Base-by-base conservation (phyloP, 1,140 invertebrate genomes). In the Parasteatoda tepidariorum region DNA sequence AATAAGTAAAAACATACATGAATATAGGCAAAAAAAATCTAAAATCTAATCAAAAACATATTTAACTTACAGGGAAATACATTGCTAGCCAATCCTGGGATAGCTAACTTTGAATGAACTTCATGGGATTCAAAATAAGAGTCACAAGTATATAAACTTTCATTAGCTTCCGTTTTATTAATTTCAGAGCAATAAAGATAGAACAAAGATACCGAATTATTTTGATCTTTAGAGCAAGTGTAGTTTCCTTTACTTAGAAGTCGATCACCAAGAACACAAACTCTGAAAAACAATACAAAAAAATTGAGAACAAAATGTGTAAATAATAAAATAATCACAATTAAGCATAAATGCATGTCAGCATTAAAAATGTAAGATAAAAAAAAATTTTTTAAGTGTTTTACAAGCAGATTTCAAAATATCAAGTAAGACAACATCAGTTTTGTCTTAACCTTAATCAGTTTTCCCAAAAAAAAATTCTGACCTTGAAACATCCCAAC, bases 101-200 rank as follows among this genome's bases (percentile, higher is more conserved):
- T 95, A 34, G 94, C 95, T 54, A 91, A 90, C 22, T 92, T 87
- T 15, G 91, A 86, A 0, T 87, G 88, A 0, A 92, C 87, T 24
- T 93, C 91, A 62, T 78, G 24, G 3, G 88, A 86, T 7, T 86
- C 48, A 87, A 93, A 98, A 89, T 97, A 98, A 0, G 92, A 91
- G 89, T 97, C 95, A 88, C 96, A 97, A 91, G 91, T 89, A 97
- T 95, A 88, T 95, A 97, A 3, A 33, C 28, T 28, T 59, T 59
- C 59, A 71, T 33, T 48, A 48, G 54, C 13, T 26, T 57, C 34
- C 13, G 66, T 55, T n/a, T 48, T 26, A 64, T 76, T 76, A 1
- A 70, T 33, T 41, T 73, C 54, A 24, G 38, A 28, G 62, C 84
- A 85, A 38, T 83, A 85, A 3, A 83, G 11, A 24, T 71, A 48